Conservation (phyloP, 2,888 invertebrate species). For the Idaea dimidiata region DNA sequence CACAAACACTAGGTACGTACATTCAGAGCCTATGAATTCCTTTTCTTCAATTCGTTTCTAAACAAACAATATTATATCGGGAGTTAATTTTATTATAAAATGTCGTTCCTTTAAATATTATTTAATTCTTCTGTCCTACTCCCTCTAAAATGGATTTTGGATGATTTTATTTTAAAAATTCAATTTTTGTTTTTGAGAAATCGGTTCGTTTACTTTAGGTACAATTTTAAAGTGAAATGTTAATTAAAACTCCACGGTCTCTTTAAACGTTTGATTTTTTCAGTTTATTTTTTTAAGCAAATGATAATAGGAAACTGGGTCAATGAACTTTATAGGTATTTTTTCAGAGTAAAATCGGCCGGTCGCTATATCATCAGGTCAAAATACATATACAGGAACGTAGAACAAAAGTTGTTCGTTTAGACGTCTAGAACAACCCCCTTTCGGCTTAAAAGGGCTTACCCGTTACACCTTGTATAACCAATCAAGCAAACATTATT, state of each 20-base stretch:
- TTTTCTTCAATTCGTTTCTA: conserved; percentile 36
- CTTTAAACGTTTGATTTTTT: neutral
- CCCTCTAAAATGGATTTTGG: neutral
- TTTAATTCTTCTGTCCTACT: neutral
- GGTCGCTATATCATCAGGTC: too few species aligned
- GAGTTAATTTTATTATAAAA: conserved; percentile 47
- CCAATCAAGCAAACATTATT: too few species aligned
- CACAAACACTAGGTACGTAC: neutral
- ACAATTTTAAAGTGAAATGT: neutral
- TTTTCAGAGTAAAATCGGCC: too few species aligned
- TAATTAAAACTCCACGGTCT: neutral
- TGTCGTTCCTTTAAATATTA: neutral
- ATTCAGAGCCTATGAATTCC: conserved; percentile 43
- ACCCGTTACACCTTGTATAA: too few species aligned
- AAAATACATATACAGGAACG: too few species aligned
- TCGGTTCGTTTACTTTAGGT: neutral
- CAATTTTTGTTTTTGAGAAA: neutral
- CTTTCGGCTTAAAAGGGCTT: too few species aligned
- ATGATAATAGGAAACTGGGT: neutral
- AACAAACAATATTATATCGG: conserved; percentile 57
- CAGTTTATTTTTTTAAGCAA: neutral
- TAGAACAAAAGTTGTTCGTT: too few species aligned
- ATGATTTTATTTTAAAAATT: neutral
- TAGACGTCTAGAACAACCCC: too few species aligned
- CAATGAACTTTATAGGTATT: neutral